A percentile compares a stretch with the other conserved stretches of the same genome.
phyloP scores from a whole-genome alignment of 2,797 vertebrate genomes.

The Syngnathus acus region DNA sequence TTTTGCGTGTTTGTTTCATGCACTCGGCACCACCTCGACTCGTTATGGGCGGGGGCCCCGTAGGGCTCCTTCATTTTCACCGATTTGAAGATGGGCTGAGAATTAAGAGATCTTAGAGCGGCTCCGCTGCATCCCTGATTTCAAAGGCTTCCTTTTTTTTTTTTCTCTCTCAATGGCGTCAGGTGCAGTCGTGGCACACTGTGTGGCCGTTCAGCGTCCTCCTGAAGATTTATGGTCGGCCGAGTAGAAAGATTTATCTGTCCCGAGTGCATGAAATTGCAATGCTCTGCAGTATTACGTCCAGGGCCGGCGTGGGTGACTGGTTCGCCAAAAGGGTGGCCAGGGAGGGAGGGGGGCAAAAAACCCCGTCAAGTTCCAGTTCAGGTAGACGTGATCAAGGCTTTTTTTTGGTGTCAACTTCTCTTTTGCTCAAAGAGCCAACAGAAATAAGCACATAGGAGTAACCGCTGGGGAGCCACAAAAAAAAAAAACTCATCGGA shows the following conservation, averaged over 20 bases:
- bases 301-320: conserved; percentile 30
- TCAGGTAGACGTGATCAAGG: not conserved
- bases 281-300: conserved; percentile 47
- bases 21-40: conserved; percentile 2
- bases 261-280: conserved; percentile 50
- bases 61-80: not conserved
- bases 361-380: conserved; percentile 5
- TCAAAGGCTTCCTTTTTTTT: conserved; percentile 20
- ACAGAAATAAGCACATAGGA: conserved; percentile 20
- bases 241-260: conserved; percentile 54
- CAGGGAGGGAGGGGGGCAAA: conserved; percentile 30
- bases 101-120: conserved; percentile 4
- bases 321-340: conserved; percentile 26
- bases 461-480: conserved; percentile 12
- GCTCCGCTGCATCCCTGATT: conserved; percentile 21
- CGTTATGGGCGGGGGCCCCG: not conserved
- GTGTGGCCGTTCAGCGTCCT: conserved; percentile 34
- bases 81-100: conserved; percentile 3
- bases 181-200: conserved; percentile 40
- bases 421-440: not conserved
- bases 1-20: not conserved
- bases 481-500: conserved; percentile 12
- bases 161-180: conserved; percentile 7
- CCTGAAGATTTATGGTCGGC: conserved; percentile 43
- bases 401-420: not conserved